Conservation (phyloP, 2,888 invertebrate species). For the Clivina fossor region DNA sequence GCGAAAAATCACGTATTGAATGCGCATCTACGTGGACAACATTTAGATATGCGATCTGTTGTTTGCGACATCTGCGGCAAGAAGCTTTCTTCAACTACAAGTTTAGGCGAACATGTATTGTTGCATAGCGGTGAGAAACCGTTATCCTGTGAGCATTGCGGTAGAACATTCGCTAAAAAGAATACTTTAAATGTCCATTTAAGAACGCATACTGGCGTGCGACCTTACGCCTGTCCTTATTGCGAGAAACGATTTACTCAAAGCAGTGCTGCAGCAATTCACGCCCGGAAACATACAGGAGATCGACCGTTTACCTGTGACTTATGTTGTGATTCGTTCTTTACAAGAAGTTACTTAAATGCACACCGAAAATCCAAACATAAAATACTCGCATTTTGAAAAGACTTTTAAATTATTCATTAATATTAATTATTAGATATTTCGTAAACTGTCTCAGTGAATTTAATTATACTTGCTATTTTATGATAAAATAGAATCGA, state of each 20-base stretch:
- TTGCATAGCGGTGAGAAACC: conserved; percentile 46
- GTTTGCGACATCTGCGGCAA: conserved; percentile 48
- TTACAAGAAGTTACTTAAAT: conserved; percentile 45
- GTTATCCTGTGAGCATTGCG: conserved; percentile 49
- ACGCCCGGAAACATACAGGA: conserved; percentile 43
- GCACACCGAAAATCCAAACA: conserved; percentile 44
- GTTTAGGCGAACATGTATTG: conserved; percentile 14
- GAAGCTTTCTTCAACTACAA: conserved; percentile 15
- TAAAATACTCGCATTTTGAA: conserved; percentile 24
- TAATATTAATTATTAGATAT: too few species aligned
- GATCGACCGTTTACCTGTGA: conserved; percentile 46
- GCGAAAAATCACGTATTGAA: conserved; percentile 42
- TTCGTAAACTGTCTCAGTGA: too few species aligned
- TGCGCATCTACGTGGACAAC: conserved; percentile 14
- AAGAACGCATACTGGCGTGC: conserved; percentile 50
- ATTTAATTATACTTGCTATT: too few species aligned
- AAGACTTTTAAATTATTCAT: conserved; percentile 1
- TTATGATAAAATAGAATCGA: too few species aligned
- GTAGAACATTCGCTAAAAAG: conserved; percentile 49
- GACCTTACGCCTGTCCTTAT: conserved; percentile 46
- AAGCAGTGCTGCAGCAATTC: conserved; percentile 44
- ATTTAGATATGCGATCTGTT: conserved; percentile 47
- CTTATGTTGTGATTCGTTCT: conserved; percentile 42
- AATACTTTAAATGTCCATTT: conserved; percentile 50
- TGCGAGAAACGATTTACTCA: conserved; percentile 48